phyloP scores from a whole-genome alignment of 2,888 invertebrate species.

The Brachypalpus laphriformis region DNA sequence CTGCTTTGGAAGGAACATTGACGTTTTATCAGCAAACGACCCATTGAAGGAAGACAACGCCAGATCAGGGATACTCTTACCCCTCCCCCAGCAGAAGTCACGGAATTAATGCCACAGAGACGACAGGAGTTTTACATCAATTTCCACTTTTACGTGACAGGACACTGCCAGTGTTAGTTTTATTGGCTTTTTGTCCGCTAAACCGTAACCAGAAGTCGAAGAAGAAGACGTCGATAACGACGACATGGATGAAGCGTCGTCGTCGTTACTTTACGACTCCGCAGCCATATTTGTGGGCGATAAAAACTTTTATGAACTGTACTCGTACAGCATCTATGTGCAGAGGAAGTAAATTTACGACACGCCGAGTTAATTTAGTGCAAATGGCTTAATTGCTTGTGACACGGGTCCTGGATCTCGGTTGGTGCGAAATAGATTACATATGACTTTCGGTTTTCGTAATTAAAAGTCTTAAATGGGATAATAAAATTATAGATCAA shows the following conservation, averaged over 20 bases:
- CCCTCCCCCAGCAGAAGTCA: not conserved
- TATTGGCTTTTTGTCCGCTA: constrained; percentile 61
- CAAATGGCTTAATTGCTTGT: constrained; percentile 65
- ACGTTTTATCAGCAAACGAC: constrained; percentile 24
- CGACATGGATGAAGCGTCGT: constrained; percentile 25
- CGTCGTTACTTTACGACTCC: constrained; percentile 46
- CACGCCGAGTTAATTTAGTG: constrained; percentile 53
- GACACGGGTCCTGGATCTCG: constrained; percentile 10
- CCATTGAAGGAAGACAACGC: constrained; percentile 26
- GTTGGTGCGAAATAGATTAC: constrained; percentile 41
- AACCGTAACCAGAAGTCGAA: constrained; percentile 34
- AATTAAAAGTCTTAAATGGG: not conserved
- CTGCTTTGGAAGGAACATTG: constrained; percentile 26
- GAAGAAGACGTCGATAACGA: constrained; percentile 20
- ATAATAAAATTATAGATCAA: not conserved
- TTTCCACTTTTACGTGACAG: constrained; percentile 54
- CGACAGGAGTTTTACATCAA: constrained; percentile 29
- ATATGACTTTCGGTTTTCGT: not conserved
- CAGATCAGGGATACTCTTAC: not conserved
- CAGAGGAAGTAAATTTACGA: constrained; percentile 28
- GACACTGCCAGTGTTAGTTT: constrained; percentile 48
- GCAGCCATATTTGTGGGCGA: constrained; percentile 51
- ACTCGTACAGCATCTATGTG: not conserved
- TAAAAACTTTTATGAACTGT: constrained; percentile 50
- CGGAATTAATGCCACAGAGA: constrained; percentile 3